Conservation (phyloP, 1,140 invertebrate species). For the Colletes gigas region DNA sequence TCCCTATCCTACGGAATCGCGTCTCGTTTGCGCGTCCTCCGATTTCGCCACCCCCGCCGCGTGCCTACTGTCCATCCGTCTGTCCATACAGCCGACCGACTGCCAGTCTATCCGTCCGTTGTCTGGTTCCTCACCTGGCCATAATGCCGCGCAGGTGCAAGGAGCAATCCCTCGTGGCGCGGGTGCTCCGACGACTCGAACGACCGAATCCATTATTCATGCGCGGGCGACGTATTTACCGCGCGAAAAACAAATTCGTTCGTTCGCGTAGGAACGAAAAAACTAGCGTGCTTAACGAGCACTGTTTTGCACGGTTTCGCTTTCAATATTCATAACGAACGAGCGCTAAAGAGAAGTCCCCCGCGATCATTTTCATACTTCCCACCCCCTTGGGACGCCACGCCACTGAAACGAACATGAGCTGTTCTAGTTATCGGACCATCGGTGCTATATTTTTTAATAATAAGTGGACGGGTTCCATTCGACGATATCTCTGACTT, state of each 20-base stretch:
- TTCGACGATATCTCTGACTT: too few species aligned
- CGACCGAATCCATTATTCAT: conserved; percentile 66
- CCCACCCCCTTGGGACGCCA: not conserved
- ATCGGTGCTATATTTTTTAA: too few species aligned
- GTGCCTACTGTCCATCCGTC: conserved; percentile 16
- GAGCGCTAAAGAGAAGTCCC: not conserved
- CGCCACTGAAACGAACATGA: too few species aligned
- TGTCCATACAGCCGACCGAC: conserved; percentile 35
- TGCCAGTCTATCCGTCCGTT: conserved; percentile 1
- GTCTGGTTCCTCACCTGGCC: conserved; percentile 33
- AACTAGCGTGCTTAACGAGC: conserved; percentile 54
- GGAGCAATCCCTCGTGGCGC: not conserved
- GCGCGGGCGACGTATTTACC: conserved; percentile 23
- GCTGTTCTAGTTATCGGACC: too few species aligned
- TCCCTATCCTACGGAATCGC: conserved; percentile 13
- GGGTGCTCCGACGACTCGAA: conserved; percentile 23
- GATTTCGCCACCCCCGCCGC: too few species aligned
- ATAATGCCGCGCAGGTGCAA: conserved; percentile 34
- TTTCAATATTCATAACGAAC: conserved; percentile 58
- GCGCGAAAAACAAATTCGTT: conserved; percentile 60
- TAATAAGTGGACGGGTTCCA: too few species aligned
- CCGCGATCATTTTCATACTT: not conserved
- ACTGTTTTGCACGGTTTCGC: conserved; percentile 38
- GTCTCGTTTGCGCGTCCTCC: not conserved
- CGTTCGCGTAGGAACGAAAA: conserved; percentile 38